phyloP scores from a whole-genome alignment of 2,888 invertebrate species.

The Drosophila mimica region DNA sequence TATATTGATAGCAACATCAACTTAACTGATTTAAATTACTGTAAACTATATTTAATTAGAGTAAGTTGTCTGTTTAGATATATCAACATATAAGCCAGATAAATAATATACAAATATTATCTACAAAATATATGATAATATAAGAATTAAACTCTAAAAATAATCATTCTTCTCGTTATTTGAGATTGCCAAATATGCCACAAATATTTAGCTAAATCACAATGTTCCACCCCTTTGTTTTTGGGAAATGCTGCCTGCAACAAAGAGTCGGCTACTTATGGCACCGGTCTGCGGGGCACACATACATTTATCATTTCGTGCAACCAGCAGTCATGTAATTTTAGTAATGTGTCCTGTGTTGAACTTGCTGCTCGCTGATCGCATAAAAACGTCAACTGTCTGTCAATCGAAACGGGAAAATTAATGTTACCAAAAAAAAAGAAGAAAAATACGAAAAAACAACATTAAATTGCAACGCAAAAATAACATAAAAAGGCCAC shows the following conservation, averaged over 20 bases:
- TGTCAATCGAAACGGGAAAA: constrained; percentile 66
- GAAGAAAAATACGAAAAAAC: constrained; percentile 20
- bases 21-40: background rate
- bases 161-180: background rate
- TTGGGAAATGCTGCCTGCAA: background rate
- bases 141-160: background rate
- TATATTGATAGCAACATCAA: background rate
- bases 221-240: constrained; percentile 4
- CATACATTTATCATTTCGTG: constrained; percentile 63
- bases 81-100: background rate
- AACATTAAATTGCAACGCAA: constrained; percentile 75
- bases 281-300: background rate
- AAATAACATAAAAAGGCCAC: constrained; percentile 76
- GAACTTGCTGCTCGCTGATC: constrained; percentile 24
- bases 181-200: background rate
- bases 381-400: constrained; percentile 75
- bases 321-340: constrained; percentile 65
- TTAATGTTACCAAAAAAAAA: constrained; percentile 62
- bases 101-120: fast-evolving
- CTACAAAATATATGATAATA: background rate
- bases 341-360: constrained; percentile 60
- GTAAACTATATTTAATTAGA: background rate
- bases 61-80: background rate
- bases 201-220: constrained; percentile 1
- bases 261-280: background rate